These are phyloP conservation scores for Thamnaconus septentrionalis DNA, from an alignment of 2,113 vertebrate species.

Conservation along the genomic window DNA sequence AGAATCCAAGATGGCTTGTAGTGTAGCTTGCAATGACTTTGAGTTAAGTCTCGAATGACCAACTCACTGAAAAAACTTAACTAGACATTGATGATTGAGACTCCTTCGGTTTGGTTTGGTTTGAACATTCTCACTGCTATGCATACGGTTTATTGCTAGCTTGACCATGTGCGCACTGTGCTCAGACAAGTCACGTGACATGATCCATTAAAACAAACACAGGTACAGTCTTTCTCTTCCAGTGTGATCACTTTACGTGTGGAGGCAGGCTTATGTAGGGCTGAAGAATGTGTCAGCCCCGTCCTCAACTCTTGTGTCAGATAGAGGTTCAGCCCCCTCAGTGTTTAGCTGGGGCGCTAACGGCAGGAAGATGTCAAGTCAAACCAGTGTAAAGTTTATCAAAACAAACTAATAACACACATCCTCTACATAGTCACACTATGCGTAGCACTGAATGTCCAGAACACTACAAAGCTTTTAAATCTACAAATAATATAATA, in stretches of 20 bases:
- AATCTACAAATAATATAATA: constrained; percentile 40
- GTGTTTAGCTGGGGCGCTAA: constrained; percentile 10
- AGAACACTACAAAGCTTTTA: constrained; percentile 50
- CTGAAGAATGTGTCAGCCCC: no score
- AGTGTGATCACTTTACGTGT: no score
- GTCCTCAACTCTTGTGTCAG: neutral
- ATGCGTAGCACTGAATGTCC: constrained; percentile 38
- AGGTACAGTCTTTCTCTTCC: neutral
- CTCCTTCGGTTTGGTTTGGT: no score
- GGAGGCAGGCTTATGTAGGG: no score
- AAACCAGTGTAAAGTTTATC: constrained; percentile 9
- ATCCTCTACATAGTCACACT: constrained; percentile 30
- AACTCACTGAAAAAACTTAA: no score
- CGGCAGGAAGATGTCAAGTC: constrained; percentile 14
- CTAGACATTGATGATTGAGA: no score
- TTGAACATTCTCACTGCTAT: neutral
- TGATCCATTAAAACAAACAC: neutral
- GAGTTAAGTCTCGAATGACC: no score
- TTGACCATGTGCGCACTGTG: neutral
- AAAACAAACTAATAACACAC: constrained; percentile 24
- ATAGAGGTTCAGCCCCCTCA: neutral
- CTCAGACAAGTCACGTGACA: neutral
- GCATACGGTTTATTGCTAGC: neutral
- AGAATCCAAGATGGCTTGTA: no score
- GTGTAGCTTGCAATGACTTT: no score